Evolutionary conservation across 2,888 invertebrate species (phyloP).

Genomic region (Xylophagus ater): DNA sequence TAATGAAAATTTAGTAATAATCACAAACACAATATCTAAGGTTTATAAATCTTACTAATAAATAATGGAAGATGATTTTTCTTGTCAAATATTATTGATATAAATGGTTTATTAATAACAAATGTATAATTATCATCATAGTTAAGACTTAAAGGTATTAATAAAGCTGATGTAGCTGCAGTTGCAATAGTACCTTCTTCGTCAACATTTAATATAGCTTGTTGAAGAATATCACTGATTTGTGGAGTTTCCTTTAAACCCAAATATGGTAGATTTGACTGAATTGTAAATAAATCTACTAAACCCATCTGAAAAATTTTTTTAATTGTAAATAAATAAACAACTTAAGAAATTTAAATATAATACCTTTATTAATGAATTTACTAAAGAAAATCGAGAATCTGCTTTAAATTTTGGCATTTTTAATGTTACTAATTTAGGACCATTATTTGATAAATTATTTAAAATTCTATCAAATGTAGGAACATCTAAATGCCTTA

Average conservation of each 20-base stretch:
- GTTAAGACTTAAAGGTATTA: conserved; percentile 42
- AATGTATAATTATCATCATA: conserved; percentile 28
- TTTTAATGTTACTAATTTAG: conserved; percentile 14
- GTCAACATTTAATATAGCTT: conserved; percentile 43
- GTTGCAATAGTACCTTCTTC: conserved; percentile 44
- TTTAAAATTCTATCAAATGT: conserved; percentile 27
- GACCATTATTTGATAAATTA: background rate
- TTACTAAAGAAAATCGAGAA: conserved; percentile 17
- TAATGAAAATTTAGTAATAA: no score
- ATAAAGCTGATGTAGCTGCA: conserved; percentile 40
- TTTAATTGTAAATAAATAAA: conserved; percentile 2
- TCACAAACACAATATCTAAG: no score
- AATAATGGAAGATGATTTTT: conserved; percentile 41
- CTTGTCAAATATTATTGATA: conserved; percentile 42
- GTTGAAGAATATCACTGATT: conserved; percentile 42
- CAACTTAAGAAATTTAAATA: background rate
- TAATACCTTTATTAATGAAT: conserved; percentile 21
- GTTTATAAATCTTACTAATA: conserved; percentile 42
- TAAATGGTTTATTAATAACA: conserved; percentile 41
- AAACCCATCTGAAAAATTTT: conserved; percentile 40
- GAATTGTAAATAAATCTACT: conserved; percentile 36
- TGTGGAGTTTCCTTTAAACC: conserved; percentile 18
- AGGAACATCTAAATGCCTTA: conserved; percentile 29
- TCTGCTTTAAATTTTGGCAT: conserved; percentile 22
- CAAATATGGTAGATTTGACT: conserved; percentile 35